Percentiles rank a stretch among this genome's conserved stretches.
These are phyloP conservation scores for Heterotilapia buettikoferi DNA, from an alignment of 2,113 vertebrate species.

Conservation along the genomic window DNA sequence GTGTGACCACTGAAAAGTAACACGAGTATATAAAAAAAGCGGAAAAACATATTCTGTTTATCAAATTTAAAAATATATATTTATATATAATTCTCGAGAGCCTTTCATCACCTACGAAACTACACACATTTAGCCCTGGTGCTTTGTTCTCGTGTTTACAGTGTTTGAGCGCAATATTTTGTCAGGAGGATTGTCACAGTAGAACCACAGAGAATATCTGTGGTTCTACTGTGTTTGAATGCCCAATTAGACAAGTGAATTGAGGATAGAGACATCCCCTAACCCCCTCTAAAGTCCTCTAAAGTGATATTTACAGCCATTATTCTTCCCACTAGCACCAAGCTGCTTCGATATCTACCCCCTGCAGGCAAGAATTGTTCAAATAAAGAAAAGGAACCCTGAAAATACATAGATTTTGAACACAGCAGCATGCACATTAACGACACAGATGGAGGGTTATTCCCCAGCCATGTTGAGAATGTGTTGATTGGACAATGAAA, in stretches of 20 bases:
- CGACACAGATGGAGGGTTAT: neutral
- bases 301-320: constrained; percentile 27
- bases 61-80: neutral
- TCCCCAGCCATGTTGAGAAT: neutral
- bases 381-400: neutral
- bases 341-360: neutral
- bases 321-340: neutral
- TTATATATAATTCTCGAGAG: neutral
- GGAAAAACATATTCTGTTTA: neutral
- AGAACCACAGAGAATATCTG: neutral
- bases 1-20: neutral
- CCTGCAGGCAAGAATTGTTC: neutral
- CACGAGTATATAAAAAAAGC: neutral
- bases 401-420: neutral
- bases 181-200: neutral
- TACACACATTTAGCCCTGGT: neutral
- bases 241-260: constrained; percentile 36
- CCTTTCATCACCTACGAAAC: neutral
- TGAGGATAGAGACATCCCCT: neutral
- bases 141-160: neutral
- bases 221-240: constrained; percentile 11
- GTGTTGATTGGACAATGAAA: neutral
- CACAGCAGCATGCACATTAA: neutral
- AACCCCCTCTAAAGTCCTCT: neutral
- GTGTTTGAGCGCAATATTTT: neutral